Evolutionary conservation across 2,113 vertebrate species (phyloP).

Genomic region (Poecilia latipinna): DNA sequence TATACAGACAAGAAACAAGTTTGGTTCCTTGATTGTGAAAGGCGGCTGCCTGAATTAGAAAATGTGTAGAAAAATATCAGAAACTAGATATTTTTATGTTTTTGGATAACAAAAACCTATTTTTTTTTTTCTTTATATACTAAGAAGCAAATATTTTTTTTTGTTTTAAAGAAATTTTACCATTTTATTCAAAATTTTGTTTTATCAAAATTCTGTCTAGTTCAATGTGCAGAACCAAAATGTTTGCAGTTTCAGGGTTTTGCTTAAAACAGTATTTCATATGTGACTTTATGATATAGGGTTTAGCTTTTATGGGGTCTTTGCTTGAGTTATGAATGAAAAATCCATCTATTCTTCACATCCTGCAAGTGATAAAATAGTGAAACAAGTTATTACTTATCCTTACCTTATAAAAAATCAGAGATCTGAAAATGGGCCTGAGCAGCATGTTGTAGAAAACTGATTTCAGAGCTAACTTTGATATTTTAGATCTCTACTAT

Average conservation of each 20-base stretch:
- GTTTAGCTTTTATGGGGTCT: constrained; percentile 21
- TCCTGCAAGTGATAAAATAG: constrained; percentile 10
- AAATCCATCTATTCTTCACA: constrained; percentile 8
- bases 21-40: too few relatives aligned
- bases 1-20: too few relatives aligned
- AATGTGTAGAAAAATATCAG: too few relatives aligned
- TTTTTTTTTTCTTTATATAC: too few relatives aligned
- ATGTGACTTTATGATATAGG: background rate
- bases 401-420: constrained; percentile 3
- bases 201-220: background rate
- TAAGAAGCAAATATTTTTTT: background rate
- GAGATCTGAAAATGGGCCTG: constrained; percentile 27
- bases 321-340: background rate
- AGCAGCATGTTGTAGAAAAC: constrained; percentile 12
- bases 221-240: background rate
- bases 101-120: too few relatives aligned
- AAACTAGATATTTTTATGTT: too few relatives aligned
- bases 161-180: background rate
- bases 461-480: constrained; percentile 26
- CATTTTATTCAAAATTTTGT: background rate
- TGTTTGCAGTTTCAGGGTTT: constrained; percentile 4
- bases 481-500: constrained; percentile 33
- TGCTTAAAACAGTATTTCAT: background rate
- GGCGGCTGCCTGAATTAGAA: too few relatives aligned
- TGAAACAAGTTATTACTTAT: too few relatives aligned